A percentile compares a stretch with the other conserved stretches of the same genome.
Conservation (phyloP, 2,888 invertebrate genomes). For the Rhingia rostrata region DNA sequence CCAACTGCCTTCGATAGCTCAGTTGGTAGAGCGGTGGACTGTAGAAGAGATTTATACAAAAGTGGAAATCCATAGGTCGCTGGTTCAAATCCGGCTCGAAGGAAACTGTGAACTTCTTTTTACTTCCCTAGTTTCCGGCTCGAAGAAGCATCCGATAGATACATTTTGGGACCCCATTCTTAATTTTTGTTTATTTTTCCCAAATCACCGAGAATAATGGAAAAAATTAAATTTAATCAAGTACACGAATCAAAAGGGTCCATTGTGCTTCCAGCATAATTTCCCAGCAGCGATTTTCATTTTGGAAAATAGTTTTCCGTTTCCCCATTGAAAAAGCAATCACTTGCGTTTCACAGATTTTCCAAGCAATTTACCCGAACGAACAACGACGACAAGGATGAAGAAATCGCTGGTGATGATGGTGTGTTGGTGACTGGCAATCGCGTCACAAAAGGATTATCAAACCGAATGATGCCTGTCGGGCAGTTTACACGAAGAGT, state of each 20-base stretch:
- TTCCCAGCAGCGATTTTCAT: constrained; percentile 32
- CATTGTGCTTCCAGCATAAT: constrained; percentile 29
- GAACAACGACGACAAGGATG: constrained; percentile 23
- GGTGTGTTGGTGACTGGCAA: constrained; percentile 20
- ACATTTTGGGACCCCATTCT: no score
- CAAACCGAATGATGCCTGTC: constrained; percentile 46
- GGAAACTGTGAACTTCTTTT: constrained; percentile 17
- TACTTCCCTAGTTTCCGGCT: no score
- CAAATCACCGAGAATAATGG: constrained; percentile 41
- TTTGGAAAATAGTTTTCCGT: constrained; percentile 54
- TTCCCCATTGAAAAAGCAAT: constrained; percentile 51
- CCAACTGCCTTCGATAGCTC: constrained; percentile 65
- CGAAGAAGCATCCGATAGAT: no score
- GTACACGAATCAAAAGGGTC: constrained; percentile 41
- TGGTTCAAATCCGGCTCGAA: constrained; percentile 75
- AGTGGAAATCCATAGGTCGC: constrained; percentile 70
- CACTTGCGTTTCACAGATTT: constrained; percentile 59
- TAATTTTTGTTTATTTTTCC: constrained; percentile 24
- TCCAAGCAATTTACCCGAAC: constrained; percentile 69
- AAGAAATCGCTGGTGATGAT: constrained; percentile 15
- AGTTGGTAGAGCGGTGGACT: constrained; percentile 73
- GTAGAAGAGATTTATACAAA: constrained; percentile 40
- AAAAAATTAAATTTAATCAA: constrained; percentile 55
- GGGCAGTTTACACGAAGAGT: constrained; percentile 40
- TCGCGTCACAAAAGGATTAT: constrained; percentile 70